Conservation (phyloP, 2,113 vertebrate species). For the Alces alces region DNA sequence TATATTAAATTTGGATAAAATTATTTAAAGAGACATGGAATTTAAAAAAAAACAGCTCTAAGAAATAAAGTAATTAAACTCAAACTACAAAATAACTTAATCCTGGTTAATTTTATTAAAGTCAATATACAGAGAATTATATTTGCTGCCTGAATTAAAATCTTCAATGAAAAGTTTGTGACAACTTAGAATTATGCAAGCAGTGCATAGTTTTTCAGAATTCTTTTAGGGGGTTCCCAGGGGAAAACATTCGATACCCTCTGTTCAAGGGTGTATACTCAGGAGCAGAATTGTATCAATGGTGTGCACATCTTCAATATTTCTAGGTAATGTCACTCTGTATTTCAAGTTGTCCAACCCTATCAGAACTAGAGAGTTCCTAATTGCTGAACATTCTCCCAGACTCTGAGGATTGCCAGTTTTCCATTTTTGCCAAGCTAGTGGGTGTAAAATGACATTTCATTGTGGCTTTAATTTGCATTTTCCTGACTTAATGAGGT, state of each 20-base stretch:
- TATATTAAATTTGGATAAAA: constrained; percentile 8
- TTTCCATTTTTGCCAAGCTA: constrained; percentile 50
- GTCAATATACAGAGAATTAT: neutral
- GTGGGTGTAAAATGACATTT: constrained; percentile 59
- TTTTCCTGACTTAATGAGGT: constrained; percentile 69
- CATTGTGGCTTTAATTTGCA: constrained; percentile 63
- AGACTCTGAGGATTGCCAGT: neutral
- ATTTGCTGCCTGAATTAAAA: neutral
- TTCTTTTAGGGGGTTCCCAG: neutral
- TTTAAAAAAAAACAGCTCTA: neutral
- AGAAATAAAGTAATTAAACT: neutral
- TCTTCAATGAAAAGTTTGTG: neutral
- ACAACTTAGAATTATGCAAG: neutral
- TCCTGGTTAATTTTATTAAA: neutral
- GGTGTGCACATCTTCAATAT: neutral
- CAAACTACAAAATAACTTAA: neutral
- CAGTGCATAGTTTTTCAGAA: neutral
- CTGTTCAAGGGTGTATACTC: neutral
- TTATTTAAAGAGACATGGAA: neutral
- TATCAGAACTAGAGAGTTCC: neutral
- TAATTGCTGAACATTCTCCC: neutral
- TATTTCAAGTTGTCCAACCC: neutral
- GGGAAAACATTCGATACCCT: neutral
- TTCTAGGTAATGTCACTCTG: neutral
- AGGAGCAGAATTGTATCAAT: neutral